Base-by-base conservation (phyloP, 2,888 invertebrate genomes). In the Conops quadrifasciatus region DNA sequence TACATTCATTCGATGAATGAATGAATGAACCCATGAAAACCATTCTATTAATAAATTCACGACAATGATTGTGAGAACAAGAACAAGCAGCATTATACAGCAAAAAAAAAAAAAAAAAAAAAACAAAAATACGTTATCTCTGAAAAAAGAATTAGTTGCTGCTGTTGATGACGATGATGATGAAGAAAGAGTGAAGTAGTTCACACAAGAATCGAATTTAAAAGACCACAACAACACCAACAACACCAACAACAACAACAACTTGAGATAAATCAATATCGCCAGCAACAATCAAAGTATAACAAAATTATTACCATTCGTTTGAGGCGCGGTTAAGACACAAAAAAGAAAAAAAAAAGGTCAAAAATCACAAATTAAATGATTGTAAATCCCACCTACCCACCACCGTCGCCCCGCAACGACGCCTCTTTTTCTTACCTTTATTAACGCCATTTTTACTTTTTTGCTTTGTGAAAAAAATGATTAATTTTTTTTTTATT, bases 81-180 rank as follows among this genome's bases (percentile, higher is more conserved):
- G 4, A n/a, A 19, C 16, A 24, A 53, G 24, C 19, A 53, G 24
- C 19, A 19, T 53, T 53, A 19, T 21, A 13, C 53, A 53, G n/a
- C n/a, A n/a, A n/a, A n/a, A n/a, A n/a, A 72, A 47, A 70, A 60
- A 66, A 28, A 15, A 19, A 3, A 62, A 73, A 64, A 56, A 53
- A 47, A 67, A 67, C 58, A 62, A 70, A 53, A 45, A 49, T 13
- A 49, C 59, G 64, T 60, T 53, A 53, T 49, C 59, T 63, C 47
- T 53, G 30, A 47, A 21, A 24, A 2, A n/a, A 47, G 58, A 62
- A 45, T 36, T 64, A 63, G 59, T 65, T 69, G 51, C 72, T 71
- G 69, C 72, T 70, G 64, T 67, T 70, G 72, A 73, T 71, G 75
- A 71, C 73, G 73, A 75, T 19, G 60, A 60, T 19, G 45, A 16